Conservation (phyloP, 2,113 vertebrate species). For the Silurus meridionalis region DNA sequence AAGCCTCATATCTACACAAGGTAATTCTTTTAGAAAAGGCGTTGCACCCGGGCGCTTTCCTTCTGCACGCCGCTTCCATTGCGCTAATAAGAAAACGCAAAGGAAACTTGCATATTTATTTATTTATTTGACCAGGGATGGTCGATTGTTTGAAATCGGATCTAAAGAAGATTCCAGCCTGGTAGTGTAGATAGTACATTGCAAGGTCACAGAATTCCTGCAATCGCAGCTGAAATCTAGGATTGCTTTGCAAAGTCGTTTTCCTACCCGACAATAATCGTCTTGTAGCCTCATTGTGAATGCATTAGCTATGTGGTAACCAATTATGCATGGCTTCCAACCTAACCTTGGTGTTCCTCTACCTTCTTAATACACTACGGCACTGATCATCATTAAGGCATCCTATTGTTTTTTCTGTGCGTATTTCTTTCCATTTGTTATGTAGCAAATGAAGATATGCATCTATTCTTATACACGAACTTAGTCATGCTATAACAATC, state of each 20-base stretch:
- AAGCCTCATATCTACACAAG: slow-evolving; percentile 65
- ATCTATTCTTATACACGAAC: background rate
- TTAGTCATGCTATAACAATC: background rate
- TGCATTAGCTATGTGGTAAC: background rate
- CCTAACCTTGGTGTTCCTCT: slow-evolving; percentile 18
- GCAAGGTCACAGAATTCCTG: slow-evolving; percentile 70
- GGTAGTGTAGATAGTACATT: slow-evolving; percentile 52
- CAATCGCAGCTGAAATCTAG: slow-evolving; percentile 11
- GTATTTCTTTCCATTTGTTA: background rate
- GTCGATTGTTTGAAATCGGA: slow-evolving; percentile 18
- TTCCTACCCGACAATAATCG: background rate
- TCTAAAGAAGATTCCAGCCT: slow-evolving; percentile 52
- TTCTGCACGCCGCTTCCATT: background rate
- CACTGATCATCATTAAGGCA: background rate
- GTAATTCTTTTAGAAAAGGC: slow-evolving; percentile 59
- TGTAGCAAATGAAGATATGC: background rate
- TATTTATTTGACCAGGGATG: background rate
- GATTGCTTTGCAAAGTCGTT: slow-evolving; percentile 22
- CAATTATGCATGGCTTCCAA: background rate
- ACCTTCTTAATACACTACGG: background rate
- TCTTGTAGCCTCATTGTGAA: background rate
- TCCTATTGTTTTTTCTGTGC: background rate
- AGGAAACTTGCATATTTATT: background rate
- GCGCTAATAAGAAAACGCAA: too few species aligned
- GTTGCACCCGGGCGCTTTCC: background rate